A percentile compares a stretch with the other conserved stretches of the same genome.
phyloP scores from a whole-genome alignment of 2,888 invertebrate genomes.

The Caenorhabditis parvicauda region DNA sequence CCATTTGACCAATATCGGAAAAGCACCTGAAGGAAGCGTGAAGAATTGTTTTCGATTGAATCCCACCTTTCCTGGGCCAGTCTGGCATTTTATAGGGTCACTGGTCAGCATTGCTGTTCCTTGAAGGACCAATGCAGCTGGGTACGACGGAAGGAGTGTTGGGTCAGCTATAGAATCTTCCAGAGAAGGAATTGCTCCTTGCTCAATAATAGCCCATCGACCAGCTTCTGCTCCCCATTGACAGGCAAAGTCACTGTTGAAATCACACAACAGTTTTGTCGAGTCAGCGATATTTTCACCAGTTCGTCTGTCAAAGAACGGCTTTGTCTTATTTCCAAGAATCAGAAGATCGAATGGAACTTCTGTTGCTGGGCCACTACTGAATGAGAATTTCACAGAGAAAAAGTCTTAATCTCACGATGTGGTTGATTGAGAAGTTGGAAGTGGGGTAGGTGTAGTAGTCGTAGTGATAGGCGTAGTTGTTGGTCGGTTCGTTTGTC shows the following conservation, averaged over 20 bases:
- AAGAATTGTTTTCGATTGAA: not conserved
- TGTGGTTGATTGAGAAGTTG: slow-evolving; percentile 6
- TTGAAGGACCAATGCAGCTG: slow-evolving; percentile 57
- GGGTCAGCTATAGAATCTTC: slow-evolving; percentile 40
- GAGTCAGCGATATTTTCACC: slow-evolving; percentile 48
- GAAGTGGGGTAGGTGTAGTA: slow-evolving; percentile 2
- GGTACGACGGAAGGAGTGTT: slow-evolving; percentile 45
- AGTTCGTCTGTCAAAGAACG: slow-evolving; percentile 51
- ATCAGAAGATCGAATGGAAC: slow-evolving; percentile 54
- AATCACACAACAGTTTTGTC: slow-evolving; percentile 54
- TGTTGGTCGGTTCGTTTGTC: not conserved
- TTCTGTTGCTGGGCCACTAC: slow-evolving; percentile 24
- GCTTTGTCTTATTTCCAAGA: slow-evolving; percentile 49
- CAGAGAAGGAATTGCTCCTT: slow-evolving; percentile 57
- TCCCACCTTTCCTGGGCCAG: slow-evolving; percentile 51
- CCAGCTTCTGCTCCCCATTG: slow-evolving; percentile 59
- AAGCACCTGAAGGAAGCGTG: slow-evolving; percentile 36
- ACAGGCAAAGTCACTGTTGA: slow-evolving; percentile 55
- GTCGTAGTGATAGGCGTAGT: slow-evolving; percentile 9
- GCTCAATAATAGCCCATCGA: slow-evolving; percentile 54
- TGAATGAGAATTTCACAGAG: not conserved
- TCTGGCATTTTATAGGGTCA: slow-evolving; percentile 58
- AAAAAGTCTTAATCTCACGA: slow-evolving; percentile 2
- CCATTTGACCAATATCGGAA: slow-evolving; percentile 61
- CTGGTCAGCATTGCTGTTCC: slow-evolving; percentile 56